Evolutionary conservation across 2,113 vertebrate species (phyloP).

Genomic region (Pachypanchax playfairii): DNA sequence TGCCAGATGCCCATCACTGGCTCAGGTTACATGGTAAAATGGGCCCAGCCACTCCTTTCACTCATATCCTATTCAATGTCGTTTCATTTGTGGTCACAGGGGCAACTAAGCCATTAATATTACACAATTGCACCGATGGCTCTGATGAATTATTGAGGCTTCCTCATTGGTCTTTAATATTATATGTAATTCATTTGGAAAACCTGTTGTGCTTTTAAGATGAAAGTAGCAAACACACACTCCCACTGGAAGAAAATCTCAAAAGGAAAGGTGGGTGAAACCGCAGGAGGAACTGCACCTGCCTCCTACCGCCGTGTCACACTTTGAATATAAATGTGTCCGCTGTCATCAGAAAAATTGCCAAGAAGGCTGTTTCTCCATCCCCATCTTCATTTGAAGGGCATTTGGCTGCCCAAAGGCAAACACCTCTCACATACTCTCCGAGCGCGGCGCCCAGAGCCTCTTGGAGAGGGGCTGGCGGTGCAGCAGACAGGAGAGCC

Average conservation of each 20-base stretch:
- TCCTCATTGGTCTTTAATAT: slow-evolving; percentile 60
- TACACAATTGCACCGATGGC: slow-evolving; percentile 66
- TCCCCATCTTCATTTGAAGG: slow-evolving; percentile 78
- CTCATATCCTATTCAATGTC: slow-evolving; percentile 65
- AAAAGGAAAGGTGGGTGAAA: slow-evolving; percentile 44
- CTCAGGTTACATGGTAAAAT: slow-evolving; percentile 39
- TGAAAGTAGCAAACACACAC: slow-evolving; percentile 38
- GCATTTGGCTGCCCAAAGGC: slow-evolving; percentile 76
- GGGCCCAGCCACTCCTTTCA: slow-evolving; percentile 37
- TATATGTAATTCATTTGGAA: slow-evolving; percentile 44
- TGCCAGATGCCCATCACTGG: slow-evolving; percentile 57
- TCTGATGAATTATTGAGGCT: slow-evolving; percentile 69
- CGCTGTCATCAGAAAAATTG: slow-evolving; percentile 63
- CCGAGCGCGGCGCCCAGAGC: slow-evolving; percentile 47
- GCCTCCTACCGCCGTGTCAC: slow-evolving; percentile 54
- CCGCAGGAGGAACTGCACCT: slow-evolving; percentile 40
- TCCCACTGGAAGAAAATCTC: slow-evolving; percentile 42
- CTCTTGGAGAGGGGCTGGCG: slow-evolving; percentile 48
- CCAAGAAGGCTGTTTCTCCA: slow-evolving; percentile 67
- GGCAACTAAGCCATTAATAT: slow-evolving; percentile 72
- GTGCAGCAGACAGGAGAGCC: slow-evolving; percentile 55
- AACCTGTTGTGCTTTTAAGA: slow-evolving; percentile 57
- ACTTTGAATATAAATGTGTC: slow-evolving; percentile 62
- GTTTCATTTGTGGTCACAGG: slow-evolving; percentile 56
- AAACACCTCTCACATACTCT: slow-evolving; percentile 62